These are phyloP conservation scores for Mylabris phalerata DNA, from an alignment of 1,140 invertebrate species.

Conservation along the genomic window DNA sequence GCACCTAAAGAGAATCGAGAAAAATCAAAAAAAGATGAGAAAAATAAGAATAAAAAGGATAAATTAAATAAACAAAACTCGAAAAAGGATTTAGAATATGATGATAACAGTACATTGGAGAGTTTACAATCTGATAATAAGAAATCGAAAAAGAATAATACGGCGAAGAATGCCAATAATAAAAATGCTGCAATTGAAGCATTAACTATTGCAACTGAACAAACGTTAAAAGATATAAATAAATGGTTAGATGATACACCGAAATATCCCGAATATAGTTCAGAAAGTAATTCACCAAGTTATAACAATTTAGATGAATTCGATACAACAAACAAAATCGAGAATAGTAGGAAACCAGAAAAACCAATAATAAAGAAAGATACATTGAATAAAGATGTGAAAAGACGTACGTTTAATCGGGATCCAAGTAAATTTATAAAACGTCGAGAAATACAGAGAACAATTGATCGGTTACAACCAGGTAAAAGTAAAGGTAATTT, in stretches of 20 bases:
- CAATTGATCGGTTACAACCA: conserved; percentile 73
- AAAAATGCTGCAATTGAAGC: conserved; percentile 54
- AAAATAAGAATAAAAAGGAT: conserved; percentile 30
- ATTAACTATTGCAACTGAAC: conserved; percentile 67
- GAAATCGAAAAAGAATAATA: conserved; percentile 33
- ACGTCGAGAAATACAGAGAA: conserved; percentile 68
- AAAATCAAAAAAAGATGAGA: conserved; percentile 32
- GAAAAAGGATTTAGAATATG: conserved; percentile 26
- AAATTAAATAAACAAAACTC: conserved; percentile 11
- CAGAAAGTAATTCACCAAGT: conserved; percentile 64
- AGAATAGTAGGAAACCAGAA: conserved; percentile 42
- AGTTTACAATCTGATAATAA: conserved; percentile 31
- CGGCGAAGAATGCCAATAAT: conserved; percentile 18
- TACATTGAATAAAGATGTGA: conserved; percentile 26
- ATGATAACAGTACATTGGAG: conserved; percentile 33
- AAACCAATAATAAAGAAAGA: conserved; percentile 33
- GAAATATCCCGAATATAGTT: conserved; percentile 62
- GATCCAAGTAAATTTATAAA: conserved; percentile 44
- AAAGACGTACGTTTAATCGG: conserved; percentile 39
- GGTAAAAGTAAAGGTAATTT: conserved; percentile 80
- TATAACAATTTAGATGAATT: conserved; percentile 47
- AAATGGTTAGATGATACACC: conserved; percentile 82
- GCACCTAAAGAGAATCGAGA: conserved; percentile 32
- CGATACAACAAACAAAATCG: conserved; percentile 39
- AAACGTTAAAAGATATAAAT: conserved; percentile 81